Percentiles rank a stretch among this genome's conserved stretches.
phyloP scores from a whole-genome alignment of 2,888 invertebrate genomes.

The Cactoblastis cactorum region DNA sequence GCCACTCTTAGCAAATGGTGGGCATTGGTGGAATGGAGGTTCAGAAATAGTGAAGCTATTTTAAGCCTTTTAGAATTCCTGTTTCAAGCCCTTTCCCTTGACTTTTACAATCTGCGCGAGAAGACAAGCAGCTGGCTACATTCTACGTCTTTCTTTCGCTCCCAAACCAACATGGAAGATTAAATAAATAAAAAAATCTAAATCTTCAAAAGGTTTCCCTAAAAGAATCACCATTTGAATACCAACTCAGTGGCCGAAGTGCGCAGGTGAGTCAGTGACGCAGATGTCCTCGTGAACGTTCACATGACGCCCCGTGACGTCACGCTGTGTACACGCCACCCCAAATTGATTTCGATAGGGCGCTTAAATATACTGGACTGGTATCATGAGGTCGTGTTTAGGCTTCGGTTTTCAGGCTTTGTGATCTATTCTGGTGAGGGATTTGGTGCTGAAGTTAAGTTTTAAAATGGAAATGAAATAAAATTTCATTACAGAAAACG shows the following conservation, averaged over 20 bases:
- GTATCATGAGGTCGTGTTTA: not conserved
- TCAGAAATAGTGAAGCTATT: no score
- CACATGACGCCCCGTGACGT: slow-evolving; percentile 38
- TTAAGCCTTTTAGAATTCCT: no score
- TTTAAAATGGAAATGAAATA: no score
- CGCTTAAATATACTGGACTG: not conserved
- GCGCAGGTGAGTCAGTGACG: slow-evolving; percentile 28
- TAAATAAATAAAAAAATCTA: not conserved
- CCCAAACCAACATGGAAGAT: not conserved
- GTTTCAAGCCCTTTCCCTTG: no score
- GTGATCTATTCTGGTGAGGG: no score
- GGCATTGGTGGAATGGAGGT: no score
- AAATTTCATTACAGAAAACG: no score
- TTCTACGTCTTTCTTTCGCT: not conserved
- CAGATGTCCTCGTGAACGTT: slow-evolving; percentile 29
- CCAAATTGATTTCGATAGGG: slow-evolving; percentile 16
- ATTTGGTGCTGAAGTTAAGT: no score
- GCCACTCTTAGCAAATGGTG: no score
- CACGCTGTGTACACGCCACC: slow-evolving; percentile 28
- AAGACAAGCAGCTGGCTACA: no score
- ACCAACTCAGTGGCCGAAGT: slow-evolving; percentile 3
- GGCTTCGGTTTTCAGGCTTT: not conserved
- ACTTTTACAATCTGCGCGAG: no score
- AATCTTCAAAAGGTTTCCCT: no score
- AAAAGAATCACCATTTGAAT: slow-evolving; percentile 5